A percentile compares a stretch with the other conserved stretches of the same genome.
These are phyloP conservation scores for Cyphomyrus plagiostoma DNA, from an alignment of 2,113 vertebrate species.

Conservation along the genomic window DNA sequence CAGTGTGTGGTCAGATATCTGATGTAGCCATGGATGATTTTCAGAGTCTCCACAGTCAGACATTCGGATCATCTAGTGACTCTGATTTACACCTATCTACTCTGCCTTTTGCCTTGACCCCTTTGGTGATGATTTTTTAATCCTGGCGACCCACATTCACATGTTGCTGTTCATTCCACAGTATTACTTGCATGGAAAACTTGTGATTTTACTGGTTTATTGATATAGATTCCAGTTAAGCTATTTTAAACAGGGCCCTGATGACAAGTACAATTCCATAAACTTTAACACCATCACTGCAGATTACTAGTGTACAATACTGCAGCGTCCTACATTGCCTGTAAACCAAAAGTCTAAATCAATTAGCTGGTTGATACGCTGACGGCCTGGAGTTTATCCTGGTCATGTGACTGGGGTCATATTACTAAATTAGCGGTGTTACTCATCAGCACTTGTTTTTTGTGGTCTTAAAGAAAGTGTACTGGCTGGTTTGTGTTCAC, in stretches of 20 bases:
- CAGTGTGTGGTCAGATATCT: not conserved
- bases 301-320: not conserved
- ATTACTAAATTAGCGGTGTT: not conserved
- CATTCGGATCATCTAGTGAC: not conserved
- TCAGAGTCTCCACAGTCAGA: not conserved
- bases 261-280: not conserved
- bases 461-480: not conserved
- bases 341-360: not conserved
- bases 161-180: not conserved
- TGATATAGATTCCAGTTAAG: not conserved
- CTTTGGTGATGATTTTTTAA: not conserved
- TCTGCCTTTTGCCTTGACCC: not conserved
- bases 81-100: not conserved
- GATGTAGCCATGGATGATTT: not conserved
- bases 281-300: not conserved
- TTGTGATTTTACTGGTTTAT: not conserved
- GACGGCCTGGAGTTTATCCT: not conserved
- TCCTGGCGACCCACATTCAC: not conserved
- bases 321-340: not conserved
- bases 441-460: not conserved
- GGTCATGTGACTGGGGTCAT: not conserved
- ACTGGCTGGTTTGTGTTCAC: not conserved
- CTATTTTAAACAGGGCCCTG: not conserved
- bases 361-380: not conserved
- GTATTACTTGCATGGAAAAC: not conserved